phyloP scores from a whole-genome alignment of 2,113 vertebrate species.

The Xiphophorus couchianus region DNA sequence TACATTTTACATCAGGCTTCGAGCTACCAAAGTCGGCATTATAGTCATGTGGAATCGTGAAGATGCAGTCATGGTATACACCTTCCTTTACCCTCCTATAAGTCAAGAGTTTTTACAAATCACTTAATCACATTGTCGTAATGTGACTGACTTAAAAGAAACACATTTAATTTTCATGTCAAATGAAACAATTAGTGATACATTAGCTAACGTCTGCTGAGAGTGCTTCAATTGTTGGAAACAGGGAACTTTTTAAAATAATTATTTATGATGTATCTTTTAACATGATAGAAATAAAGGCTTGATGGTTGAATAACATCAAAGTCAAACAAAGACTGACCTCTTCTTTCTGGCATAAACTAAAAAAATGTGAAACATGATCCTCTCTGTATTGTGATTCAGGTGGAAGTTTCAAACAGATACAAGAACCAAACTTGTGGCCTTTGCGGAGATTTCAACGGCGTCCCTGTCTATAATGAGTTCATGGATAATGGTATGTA shows the following conservation, averaged over 20 bases:
- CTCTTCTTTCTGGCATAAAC: neutral
- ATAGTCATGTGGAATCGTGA: slow-evolving; percentile 88
- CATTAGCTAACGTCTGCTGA: too few species aligned
- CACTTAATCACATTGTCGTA: too few species aligned
- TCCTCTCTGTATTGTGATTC: slow-evolving; percentile 3
- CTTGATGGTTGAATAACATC: too few species aligned
- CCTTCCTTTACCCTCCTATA: neutral
- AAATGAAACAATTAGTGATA: too few species aligned
- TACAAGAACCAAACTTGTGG: slow-evolving; percentile 89
- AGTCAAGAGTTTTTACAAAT: neutral
- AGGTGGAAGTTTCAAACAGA: slow-evolving; percentile 89
- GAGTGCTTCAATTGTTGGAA: too few species aligned
- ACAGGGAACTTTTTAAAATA: too few species aligned
- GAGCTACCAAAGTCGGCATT: slow-evolving; percentile 83
- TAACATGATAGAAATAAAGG: too few species aligned
- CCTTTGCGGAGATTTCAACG: slow-evolving; percentile 95
- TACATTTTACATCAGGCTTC: slow-evolving; percentile 86
- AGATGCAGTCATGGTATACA: slow-evolving; percentile 89
- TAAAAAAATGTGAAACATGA: neutral
- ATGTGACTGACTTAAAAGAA: too few species aligned
- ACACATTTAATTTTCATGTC: too few species aligned
- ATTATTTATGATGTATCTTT: too few species aligned
- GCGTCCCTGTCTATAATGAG: slow-evolving; percentile 82
- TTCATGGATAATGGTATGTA: slow-evolving; percentile 82
- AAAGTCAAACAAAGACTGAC: neutral